Conservation (phyloP, 2,888 invertebrate genomes). For the Congeria kusceri region DNA sequence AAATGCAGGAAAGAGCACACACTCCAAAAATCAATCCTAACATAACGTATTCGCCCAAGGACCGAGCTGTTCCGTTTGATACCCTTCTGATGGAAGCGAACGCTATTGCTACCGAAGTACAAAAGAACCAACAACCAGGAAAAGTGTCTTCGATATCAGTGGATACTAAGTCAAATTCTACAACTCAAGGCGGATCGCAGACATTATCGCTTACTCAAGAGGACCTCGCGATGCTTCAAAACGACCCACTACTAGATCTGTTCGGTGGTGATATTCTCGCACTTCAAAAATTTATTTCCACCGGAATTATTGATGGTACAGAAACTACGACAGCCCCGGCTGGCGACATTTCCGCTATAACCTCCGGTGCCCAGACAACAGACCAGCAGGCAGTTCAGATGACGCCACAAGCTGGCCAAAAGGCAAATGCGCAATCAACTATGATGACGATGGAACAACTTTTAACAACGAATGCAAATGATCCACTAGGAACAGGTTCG, state of each 20-base stretch:
- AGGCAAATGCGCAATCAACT: no score
- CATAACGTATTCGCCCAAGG: no score
- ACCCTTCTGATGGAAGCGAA: no score
- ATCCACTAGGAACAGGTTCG: neutral
- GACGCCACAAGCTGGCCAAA: no score
- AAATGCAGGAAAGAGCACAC: no score
- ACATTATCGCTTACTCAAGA: neutral
- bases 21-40: no score
- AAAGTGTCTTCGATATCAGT: no score
- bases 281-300: neutral
- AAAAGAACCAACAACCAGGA: no score
- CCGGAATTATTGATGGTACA: neutral
- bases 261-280: neutral
- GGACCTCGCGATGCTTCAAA: neutral
- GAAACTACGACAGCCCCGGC: neutral
- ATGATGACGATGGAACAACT: slow-evolving; percentile 6
- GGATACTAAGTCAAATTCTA: no score
- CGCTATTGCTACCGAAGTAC: no score
- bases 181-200: no score
- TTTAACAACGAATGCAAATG: neutral
- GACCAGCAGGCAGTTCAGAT: neutral
- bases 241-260: slow-evolving; percentile 1
- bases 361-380: neutral
- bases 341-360: neutral
- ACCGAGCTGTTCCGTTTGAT: no score